Percentiles rank a stretch among this genome's conserved stretches.
These are phyloP conservation scores for Drymodes brunneopygia DNA, from an alignment of 2,113 vertebrate genomes.

Conservation along the genomic window DNA sequence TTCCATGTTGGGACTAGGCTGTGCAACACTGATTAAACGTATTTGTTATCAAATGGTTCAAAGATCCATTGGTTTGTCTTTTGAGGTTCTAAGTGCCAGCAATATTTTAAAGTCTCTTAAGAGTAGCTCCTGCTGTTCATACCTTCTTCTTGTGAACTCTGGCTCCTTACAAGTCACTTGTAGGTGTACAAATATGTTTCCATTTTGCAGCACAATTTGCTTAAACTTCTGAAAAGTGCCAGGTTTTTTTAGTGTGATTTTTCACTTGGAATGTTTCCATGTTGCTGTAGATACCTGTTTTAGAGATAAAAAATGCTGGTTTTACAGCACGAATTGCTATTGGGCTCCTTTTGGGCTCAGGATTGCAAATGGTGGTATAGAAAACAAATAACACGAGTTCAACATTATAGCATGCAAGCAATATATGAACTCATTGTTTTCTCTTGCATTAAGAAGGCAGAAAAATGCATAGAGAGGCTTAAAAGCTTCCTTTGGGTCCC, in stretches of 20 bases:
- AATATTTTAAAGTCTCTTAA: background rate
- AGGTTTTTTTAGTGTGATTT: background rate
- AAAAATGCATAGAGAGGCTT: background rate
- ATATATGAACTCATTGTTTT: background rate
- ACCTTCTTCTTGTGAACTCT: background rate
- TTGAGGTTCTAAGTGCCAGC: background rate
- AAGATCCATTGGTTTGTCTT: background rate
- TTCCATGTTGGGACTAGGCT: background rate
- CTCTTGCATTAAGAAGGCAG: background rate
- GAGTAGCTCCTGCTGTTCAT: background rate
- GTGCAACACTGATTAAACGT: background rate
- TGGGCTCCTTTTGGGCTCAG: background rate
- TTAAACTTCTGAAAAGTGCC: background rate
- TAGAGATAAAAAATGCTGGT: background rate
- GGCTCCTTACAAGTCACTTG: background rate
- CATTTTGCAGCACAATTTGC: background rate
- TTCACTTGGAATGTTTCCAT: background rate
- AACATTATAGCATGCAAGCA: rapidly evolving
- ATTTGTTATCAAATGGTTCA: background rate
- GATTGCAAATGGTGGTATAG: background rate
- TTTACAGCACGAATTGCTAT: background rate
- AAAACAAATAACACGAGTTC: background rate
- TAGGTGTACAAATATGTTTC: background rate
- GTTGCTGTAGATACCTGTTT: background rate
- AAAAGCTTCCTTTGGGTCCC: background rate